Conservation (phyloP, 2,113 vertebrate species). For the Daboia siamensis region DNA sequence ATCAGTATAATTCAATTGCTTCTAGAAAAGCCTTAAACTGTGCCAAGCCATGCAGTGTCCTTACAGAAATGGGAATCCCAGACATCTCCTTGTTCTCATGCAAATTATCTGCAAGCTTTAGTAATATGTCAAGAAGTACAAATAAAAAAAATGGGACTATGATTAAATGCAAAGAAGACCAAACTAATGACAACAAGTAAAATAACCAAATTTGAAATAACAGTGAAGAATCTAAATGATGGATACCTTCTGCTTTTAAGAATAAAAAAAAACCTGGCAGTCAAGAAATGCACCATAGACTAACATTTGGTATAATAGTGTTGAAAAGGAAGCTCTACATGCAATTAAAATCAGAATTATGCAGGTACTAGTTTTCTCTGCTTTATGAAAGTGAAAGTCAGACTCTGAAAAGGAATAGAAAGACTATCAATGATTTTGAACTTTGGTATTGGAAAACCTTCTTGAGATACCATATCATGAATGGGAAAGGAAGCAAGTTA, state of each 20-base stretch:
- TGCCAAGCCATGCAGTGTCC: neutral
- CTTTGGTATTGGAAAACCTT: neutral
- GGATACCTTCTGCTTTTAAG: neutral
- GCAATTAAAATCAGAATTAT: neutral
- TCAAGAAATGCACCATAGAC: neutral
- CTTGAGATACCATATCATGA: neutral
- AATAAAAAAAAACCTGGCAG: neutral
- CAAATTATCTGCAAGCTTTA: neutral
- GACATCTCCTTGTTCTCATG: neutral
- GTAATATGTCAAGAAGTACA: neutral
- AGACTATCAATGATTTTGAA: neutral
- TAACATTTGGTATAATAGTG: neutral
- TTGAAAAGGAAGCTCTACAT: neutral
- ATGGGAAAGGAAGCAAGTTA: neutral
- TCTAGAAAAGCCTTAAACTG: neutral
- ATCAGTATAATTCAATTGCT: neutral
- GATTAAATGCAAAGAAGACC: neutral
- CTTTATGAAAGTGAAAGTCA: neutral
- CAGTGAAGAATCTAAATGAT: neutral
- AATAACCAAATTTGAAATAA: neutral
- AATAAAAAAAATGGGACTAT: neutral
- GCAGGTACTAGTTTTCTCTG: neutral
- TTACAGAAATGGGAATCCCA: neutral
- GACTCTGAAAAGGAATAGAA: neutral
- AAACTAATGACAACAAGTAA: neutral